Base-by-base conservation (phyloP, 2,113 vertebrate genomes). In the Cottus gobio region DNA sequence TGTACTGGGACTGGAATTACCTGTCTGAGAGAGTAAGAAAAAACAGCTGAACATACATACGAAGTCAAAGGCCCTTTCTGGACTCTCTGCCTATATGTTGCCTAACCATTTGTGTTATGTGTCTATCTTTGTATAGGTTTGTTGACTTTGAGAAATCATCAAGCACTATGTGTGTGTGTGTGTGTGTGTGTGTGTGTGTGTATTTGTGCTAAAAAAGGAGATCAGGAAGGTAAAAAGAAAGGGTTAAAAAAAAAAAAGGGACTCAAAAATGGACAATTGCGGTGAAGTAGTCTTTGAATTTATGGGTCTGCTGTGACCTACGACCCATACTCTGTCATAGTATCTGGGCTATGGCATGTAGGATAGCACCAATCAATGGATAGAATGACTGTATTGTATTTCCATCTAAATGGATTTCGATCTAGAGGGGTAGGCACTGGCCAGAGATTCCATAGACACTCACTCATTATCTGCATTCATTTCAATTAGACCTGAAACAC, bases 1-100 rank as follows among this genome's bases (percentile, higher is more conserved):
- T 62, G 68, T 71, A 56, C 28, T 37, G 26, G 69, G 86, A 93
- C 93, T 91, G 93, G 93, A 94, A 92, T 91, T 93, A 93, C 92
- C 92, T 85, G 94, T 91, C 87, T 86, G 79, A 68, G 54, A 81
- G 82, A 62, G 44, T 71, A 63, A 83, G 57, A 58, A 75, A 77
- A 64, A 39, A 46, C 73, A 78, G 60, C 36, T 79, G 64, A 82
- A 79, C 50, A 68, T 57, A 60, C 44, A 63, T 65, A 57, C 63
- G 79, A 69, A 60, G 75, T 67, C 72, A 78, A 70, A 22, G 54
- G 67, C 61, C 71, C 36, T 30, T 39, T 36, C 67, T 75, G 24
- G 61, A 42, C 15, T 73, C 48, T 44, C 16, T 34, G 44, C 36
- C 52, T 46, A 13, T 69, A 67, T 36, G 31, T 34, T 69, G 20